Evolutionary conservation across 2,888 invertebrate genomes (phyloP), one percentile per base, ranked within the genome.

Genomic region (Tetanocera ferruginea): DNA sequence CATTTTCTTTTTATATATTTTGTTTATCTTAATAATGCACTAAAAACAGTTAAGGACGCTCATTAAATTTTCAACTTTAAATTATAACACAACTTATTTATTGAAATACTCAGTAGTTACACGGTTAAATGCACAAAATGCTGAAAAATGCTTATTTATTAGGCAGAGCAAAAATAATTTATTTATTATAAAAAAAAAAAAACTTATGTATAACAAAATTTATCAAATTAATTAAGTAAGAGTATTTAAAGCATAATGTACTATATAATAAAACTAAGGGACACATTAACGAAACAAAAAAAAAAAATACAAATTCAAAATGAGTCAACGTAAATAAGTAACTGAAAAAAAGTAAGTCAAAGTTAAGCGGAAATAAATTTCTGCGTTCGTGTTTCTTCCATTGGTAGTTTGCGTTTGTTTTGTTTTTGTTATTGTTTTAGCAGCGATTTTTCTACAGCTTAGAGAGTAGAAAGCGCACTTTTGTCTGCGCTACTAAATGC

Each of bases 101-200:
- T 11, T 43, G 43, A 11, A 14, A 43, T 11, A 43, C 2, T 43
- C 3, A 43, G 43, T 49, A n/a, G n/a, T n/a, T 28, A 17, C 37
- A 57, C 51, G 14, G 76, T 77, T 78, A 80, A 82, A 86, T 84
- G 84, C 86, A 84, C 83, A 85, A 83, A 86, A 85, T 85, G 85
- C 85, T 83, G 82, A 81, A 79, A 82, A 80, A 84, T 78, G 79
- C 71, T 80, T 79, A 72, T 78, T n/a, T 79, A 78, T 25, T 55
- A 52, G 6, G 70, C 70, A 55, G n/a, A 17, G 25, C 23, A 23
- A 55, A 23, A 55, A 57, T 8, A 79, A 62, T 17, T 37, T 43
- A 55, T 62, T 17, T 37, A 6, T 14, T 9, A 49, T 9, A 55
- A 66, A 60, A 37, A 67, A 73, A 28, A 31, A 11, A 31, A 34